phyloP scores from a whole-genome alignment of 1,140 invertebrate species.

The Drosophila sechellia region DNA sequence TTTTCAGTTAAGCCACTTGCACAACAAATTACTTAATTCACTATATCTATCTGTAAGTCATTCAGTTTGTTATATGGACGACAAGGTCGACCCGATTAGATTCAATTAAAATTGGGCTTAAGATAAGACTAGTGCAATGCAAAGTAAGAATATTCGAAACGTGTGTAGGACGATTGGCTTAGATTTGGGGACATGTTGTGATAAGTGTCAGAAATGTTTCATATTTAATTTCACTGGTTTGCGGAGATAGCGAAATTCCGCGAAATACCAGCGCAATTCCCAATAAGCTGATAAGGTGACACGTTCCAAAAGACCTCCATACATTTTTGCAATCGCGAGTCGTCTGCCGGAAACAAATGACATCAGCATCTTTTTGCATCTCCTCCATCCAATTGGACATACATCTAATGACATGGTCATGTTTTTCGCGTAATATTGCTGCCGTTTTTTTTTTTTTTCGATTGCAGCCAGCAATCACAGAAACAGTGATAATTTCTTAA shows the following conservation, averaged over 20 bases:
- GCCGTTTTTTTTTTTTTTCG: conserved; percentile 4
- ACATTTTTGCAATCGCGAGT: conserved; percentile 16
- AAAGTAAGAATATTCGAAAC: neutral
- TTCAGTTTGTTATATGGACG: neutral
- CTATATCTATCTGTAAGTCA: neutral
- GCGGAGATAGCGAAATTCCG: conserved; percentile 48
- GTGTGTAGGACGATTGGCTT: conserved; percentile 7
- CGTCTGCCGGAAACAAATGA: conserved; percentile 29
- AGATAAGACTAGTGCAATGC: conserved; percentile 3
- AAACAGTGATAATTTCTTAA: conserved; percentile 70
- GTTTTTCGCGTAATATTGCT: conserved; percentile 20
- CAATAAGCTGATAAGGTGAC: conserved; percentile 45
- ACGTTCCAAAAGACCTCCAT: conserved; percentile 29
- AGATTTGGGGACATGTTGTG: conserved; percentile 4
- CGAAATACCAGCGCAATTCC: conserved; percentile 48
- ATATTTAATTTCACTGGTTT: conserved; percentile 42
- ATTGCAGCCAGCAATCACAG: conserved; percentile 47
- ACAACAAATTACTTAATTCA: neutral
- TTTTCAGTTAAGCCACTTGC: neutral
- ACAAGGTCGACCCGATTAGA: conserved; percentile 10
- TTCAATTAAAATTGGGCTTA: neutral
- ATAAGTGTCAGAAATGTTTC: conserved; percentile 26
- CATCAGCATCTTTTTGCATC: conserved; percentile 41
- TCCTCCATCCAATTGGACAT: conserved; percentile 13
- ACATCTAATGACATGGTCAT: conserved; percentile 29